These are phyloP conservation scores for Bufo gargarizans DNA, from an alignment of 2,113 vertebrate species.

Conservation along the genomic window DNA sequence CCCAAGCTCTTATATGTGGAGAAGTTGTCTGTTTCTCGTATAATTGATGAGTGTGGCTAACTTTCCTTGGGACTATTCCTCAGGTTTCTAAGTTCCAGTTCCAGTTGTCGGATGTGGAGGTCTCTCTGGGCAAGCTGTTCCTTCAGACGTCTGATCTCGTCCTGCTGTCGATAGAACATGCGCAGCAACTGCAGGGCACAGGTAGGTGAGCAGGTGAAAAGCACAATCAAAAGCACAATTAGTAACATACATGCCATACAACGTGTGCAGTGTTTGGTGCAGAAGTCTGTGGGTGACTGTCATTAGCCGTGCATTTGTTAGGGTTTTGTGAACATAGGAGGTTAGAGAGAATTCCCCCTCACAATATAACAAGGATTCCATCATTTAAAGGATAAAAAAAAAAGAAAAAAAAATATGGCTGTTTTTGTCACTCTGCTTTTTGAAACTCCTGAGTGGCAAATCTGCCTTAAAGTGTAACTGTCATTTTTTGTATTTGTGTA, in stretches of 20 bases:
- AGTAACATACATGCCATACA: neutral
- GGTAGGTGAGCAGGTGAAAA: constrained; percentile 31
- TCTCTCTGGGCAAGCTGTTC: constrained; percentile 90
- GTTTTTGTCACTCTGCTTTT: neutral
- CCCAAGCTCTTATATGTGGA: neutral
- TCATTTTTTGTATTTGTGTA: too few relatives aligned
- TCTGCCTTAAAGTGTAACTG: neutral
- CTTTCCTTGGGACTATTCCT: constrained; percentile 91
- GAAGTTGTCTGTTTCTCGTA: constrained; percentile 1
- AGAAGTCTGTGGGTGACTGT: neutral
- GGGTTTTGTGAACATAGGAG: neutral
- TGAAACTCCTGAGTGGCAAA: neutral
- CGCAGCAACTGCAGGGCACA: constrained; percentile 82
- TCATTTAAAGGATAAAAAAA: neutral
- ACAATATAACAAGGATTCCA: too few relatives aligned
- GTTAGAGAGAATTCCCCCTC: neutral
- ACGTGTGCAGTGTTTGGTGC: neutral
- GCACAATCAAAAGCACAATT: neutral
- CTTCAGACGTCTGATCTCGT: constrained; percentile 90
- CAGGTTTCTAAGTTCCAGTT: constrained; percentile 94
- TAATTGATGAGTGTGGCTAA: constrained; percentile 68
- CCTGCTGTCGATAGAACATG: constrained; percentile 98
- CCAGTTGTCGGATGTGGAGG: constrained; percentile 89
- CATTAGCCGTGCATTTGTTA: neutral
- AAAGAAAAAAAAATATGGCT: neutral